Base-by-base conservation (phyloP, 2,113 vertebrate species). In the Ondatra zibethicus region DNA sequence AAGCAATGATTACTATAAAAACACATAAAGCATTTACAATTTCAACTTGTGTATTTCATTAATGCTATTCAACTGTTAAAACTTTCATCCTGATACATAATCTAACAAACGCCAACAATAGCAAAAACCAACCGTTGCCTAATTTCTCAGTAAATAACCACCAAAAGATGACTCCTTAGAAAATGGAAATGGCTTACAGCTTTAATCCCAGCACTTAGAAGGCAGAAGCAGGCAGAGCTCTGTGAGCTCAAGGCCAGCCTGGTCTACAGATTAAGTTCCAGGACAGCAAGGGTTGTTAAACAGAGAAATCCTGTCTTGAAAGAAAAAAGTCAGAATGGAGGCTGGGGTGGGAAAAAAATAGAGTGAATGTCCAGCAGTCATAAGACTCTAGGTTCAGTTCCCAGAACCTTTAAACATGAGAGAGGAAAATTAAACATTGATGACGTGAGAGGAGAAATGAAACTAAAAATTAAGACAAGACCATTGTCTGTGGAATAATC, bases 1-100 rank as follows among this genome's bases (percentile, higher is more conserved):
- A 97, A 94, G 91, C 68, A 94, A 90, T 7, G 58, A 12, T n/a
- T 93, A 98, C 97, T 92, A 47, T 92, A 2, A 95, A 90, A 42
- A 17, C 58, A 61, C 45, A 84, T 70, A 92, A 97, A 92, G 92
- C 39, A 95, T 66, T 89, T 82, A 93, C 81, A 63, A 80, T 68
- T 88, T 81, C 76, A 47, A 91, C 91, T 23, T 36, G 92, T 17
- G 42, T 63, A 80, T 92, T 93, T 92, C 42, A 97, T 36, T 92
- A 92, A 85, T 31, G 88, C 47, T 72, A 93, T 29, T 36, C n/a
- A 82, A 63, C 52, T 47, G 80, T 87, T 72, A 13, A 92, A 90
- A 93, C 81, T 94, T 93, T 80, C 50, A 72, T 93, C n/a, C 47
- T 61, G 75, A 7, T 81, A 39, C 5, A 78, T 73, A 77, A 89